phyloP scores from a whole-genome alignment of 2,797 vertebrate genomes.

The Strix occidentalis region DNA sequence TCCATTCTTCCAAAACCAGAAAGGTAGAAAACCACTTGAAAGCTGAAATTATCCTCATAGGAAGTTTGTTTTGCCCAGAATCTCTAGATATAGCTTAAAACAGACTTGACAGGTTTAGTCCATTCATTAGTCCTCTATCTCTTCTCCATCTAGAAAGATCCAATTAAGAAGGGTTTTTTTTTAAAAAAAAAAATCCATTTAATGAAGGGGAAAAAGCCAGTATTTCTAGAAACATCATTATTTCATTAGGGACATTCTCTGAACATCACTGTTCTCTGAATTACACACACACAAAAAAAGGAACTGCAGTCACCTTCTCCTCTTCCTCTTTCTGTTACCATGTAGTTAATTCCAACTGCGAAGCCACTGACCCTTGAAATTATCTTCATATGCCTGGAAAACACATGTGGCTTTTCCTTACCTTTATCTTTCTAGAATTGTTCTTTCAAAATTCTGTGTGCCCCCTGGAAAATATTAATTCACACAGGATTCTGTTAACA shows the following conservation, averaged over 20 bases:
- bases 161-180: not conserved
- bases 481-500: not conserved
- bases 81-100: not conserved
- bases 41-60: not conserved
- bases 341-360: conserved; percentile 27
- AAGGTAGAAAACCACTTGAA: conserved; percentile 3
- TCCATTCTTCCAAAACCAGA: not conserved
- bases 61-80: not conserved
- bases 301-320: not conserved
- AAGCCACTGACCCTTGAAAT: conserved; percentile 59
- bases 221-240: not conserved
- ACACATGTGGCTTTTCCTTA: conserved; percentile 27
- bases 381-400: conserved; percentile 53
- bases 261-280: not conserved
- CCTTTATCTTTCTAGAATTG: not conserved
- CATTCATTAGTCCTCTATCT: not conserved
- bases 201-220: not conserved
- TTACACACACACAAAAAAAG: not conserved
- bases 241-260: not conserved
- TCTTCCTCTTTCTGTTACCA: not conserved
- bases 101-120: not conserved
- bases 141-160: not conserved
- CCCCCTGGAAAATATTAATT: not conserved
- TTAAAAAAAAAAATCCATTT: not conserved
- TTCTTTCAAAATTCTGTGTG: conserved; percentile 1